Evolutionary conservation across 2,888 invertebrate species (phyloP).

Genomic region (Tetragonula carbonaria): DNA sequence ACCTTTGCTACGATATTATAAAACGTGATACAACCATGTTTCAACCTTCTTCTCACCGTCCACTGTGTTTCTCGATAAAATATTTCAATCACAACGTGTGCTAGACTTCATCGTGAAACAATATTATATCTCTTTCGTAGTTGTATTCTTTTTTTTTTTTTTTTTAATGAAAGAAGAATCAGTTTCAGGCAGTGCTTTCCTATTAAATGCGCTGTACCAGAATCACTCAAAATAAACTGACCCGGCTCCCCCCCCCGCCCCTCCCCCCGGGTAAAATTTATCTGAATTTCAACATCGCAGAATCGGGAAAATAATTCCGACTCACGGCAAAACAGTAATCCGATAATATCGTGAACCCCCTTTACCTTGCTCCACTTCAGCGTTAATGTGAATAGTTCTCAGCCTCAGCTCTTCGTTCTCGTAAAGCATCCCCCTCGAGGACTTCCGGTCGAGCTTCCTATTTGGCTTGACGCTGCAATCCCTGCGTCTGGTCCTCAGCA

Average conservation of each 20-base stretch:
- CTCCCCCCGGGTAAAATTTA: not conserved
- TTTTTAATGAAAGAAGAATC: not conserved
- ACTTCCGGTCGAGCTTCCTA: constrained; percentile 95
- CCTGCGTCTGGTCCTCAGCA: constrained; percentile 94
- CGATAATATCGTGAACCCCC: not conserved
- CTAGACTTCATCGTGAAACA: not conserved
- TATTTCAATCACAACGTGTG: too few relatives aligned
- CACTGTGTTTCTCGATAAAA: too few relatives aligned
- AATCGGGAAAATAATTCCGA: not conserved
- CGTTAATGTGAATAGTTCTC: constrained; percentile 95
- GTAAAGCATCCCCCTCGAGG: constrained; percentile 96
- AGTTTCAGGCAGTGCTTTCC: too few relatives aligned
- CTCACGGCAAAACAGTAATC: not conserved
- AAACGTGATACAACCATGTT: not conserved
- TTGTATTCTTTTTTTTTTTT: not conserved
- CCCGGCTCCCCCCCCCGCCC: too few relatives aligned
- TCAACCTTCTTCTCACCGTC: too few relatives aligned
- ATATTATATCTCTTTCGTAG: not conserved
- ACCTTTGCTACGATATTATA: not conserved
- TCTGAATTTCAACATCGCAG: too few relatives aligned
- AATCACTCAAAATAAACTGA: not conserved
- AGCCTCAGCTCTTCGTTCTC: constrained; percentile 96
- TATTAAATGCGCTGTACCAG: too few relatives aligned
- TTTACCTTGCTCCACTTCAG: constrained; percentile 95
- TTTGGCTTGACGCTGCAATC: constrained; percentile 96